Percentiles rank a stretch among this genome's conserved stretches.
Evolutionary conservation across 2,113 vertebrate species (phyloP).

Genomic region (Narcine bancroftii): DNA sequence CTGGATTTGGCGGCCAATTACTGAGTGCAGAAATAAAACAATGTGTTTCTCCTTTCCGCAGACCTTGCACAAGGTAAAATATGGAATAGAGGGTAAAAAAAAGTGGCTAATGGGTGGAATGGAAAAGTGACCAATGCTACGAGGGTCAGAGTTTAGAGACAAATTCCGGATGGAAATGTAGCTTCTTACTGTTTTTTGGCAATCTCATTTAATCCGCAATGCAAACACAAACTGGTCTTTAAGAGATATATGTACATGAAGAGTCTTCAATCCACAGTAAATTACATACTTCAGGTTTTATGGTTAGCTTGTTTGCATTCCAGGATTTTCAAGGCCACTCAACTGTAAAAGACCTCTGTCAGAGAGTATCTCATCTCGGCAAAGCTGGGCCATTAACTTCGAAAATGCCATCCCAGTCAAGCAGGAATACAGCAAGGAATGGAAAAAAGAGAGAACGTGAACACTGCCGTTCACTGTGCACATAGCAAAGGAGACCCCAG

Average conservation of each 20-base stretch:
- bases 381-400: constrained; percentile 22
- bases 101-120: not conserved
- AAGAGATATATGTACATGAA: not conserved
- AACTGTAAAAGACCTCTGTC: constrained; percentile 19
- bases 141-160: not conserved
- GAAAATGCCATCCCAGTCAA: not conserved
- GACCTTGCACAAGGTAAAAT: not conserved
- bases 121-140: not conserved
- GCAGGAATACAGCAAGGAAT: not conserved
- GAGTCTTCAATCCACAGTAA: not conserved
- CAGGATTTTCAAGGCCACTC: constrained; percentile 14
- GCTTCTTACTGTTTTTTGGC: not conserved
- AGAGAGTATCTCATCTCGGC: constrained; percentile 8
- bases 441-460: no score
- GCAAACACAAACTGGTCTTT: constrained; percentile 4
- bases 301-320: constrained; percentile 21
- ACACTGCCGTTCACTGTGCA: not conserved
- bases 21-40: not conserved
- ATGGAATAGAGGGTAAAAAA: no score
- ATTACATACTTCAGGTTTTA: not conserved
- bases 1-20: no score
- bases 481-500: not conserved
- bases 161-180: not conserved
- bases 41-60: not conserved
- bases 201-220: not conserved